Base-by-base conservation (phyloP, 2,888 invertebrate species). In the Erebia ligea region DNA sequence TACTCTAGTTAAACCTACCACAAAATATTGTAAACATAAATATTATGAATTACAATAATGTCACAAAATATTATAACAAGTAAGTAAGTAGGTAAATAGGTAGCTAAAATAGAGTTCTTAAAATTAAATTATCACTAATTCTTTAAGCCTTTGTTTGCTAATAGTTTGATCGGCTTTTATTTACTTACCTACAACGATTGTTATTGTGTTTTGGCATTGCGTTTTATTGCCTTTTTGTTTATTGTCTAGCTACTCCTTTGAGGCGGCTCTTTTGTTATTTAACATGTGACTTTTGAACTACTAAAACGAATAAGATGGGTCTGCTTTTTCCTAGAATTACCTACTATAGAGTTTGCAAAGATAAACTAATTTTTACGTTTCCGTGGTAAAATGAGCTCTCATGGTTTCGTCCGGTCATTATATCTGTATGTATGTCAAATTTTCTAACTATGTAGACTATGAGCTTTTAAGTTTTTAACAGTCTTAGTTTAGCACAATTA, bases 61-160 rank as follows among this genome's bases (percentile, higher is more conserved):
- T 45, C n/a, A 5, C 15, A 50, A 50, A n/a, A 13, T 48, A 15
- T 50, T 3, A 3, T 5, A n/a, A 13, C 1, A n/a, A 0, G 5
- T 48, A 48, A 5, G 4, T 3, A 45, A 40, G 40, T 40, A 40
- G 40, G 40, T 9, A 42, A 42, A 48, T 48, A 48, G 3, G 15
- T 13, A 48, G 5, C 1, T 52, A 54, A 54, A 58, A 59, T 4
- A 45, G 40, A 40, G 17, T 64, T 64, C 5, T n/a, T 34, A 65
- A 65, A 68, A 67, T 42, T 15, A 5, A 70, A 68, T 70, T 19
- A 65, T 42, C 48, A 45, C 56, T 50, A 21, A 67, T 56, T 10
- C 8, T 66, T 61, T 66, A 57, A 68, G 50, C 56, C 71, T 71
- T 70, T 71, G 73, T 73, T 73, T 73, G 61, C 68, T 62, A 68